Percentiles rank a stretch among this genome's conserved stretches.
Evolutionary conservation across 2,113 vertebrate species (phyloP).

Genomic region (Gasterosteus nipponicus): DNA sequence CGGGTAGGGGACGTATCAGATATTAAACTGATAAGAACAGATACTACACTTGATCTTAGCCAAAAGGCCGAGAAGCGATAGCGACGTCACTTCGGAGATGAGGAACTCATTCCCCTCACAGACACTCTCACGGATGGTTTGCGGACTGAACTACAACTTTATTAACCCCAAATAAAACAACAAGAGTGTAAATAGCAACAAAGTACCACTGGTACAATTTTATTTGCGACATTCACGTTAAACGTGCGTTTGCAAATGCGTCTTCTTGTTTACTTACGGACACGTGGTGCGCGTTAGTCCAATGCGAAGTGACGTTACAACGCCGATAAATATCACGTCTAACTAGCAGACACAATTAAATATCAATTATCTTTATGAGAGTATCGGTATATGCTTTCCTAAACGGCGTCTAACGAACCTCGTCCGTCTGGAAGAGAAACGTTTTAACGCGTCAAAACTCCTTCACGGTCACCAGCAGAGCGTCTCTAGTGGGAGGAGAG

Average conservation of each 20-base stretch:
- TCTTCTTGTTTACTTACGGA: neutral
- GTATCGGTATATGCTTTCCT: no score
- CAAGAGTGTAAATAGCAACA: neutral
- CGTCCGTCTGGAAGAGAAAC: no score
- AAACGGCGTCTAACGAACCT: no score
- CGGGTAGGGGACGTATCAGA: conserved; percentile 4
- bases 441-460: neutral
- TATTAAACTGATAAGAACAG: conserved; percentile 34
- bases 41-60: conserved; percentile 46
- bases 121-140: neutral
- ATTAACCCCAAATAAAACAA: neutral
- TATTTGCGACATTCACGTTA: neutral
- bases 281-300: neutral
- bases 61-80: conserved; percentile 30
- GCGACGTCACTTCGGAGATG: rapidly evolving
- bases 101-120: neutral
- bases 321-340: neutral
- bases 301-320: neutral
- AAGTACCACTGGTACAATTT: neutral
- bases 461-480: neutral
- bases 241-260: no score
- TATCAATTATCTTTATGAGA: neutral
- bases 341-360: no score
- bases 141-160: neutral
- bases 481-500: neutral